Evolutionary conservation across 1,140 invertebrate genomes (phyloP), one percentile per base, ranked within the genome.

Genomic region (Drosophila prosaltans): DNA sequence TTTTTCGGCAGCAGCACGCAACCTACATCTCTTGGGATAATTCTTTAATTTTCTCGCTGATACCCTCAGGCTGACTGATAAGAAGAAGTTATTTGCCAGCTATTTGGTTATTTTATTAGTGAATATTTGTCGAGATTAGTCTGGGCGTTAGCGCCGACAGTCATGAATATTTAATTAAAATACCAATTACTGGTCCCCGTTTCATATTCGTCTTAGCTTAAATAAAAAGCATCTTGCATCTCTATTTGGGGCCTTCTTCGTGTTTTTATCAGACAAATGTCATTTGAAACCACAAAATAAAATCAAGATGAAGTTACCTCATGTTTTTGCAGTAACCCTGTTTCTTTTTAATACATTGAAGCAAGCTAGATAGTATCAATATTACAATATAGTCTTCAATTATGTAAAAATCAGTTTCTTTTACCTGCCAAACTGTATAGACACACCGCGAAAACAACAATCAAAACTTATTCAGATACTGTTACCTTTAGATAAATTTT

Each of bases 121-220:
- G 71, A 66, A 66, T 70, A 69, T 73, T 40, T 40, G 10, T 40
- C 16, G 36, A 54, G 51, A 69, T 41, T 48, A 51, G 48, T 41
- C 48, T 16, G 8, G 41, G 39, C 40, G 21, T 21, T n/a, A 66
- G 36, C 55, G 11, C 43, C 10, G 11, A 45, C 54, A 69, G 43
- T 81, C 65, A 81, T 90, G 79, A 85, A 90, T 90, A 81, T 90
- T 89, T 90, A 90, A 89, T 89, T 79, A 81, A 85, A 89, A 81
- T 89, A 81, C 74, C 90, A 89, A 89, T 90, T 85, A 90, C 69
- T 78, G 89, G 88, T 79, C 71, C 62, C 62, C 72, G 71, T 70
- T 62, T 54, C n/a, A 24, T 10, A 21, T 57, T 8, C 4, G 11
- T 9, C 40, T 60, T 41, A 54, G 62, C 61, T 11, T 16, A 9